Conservation (phyloP, 2,888 invertebrate species). For the Scaptomyza parva region DNA sequence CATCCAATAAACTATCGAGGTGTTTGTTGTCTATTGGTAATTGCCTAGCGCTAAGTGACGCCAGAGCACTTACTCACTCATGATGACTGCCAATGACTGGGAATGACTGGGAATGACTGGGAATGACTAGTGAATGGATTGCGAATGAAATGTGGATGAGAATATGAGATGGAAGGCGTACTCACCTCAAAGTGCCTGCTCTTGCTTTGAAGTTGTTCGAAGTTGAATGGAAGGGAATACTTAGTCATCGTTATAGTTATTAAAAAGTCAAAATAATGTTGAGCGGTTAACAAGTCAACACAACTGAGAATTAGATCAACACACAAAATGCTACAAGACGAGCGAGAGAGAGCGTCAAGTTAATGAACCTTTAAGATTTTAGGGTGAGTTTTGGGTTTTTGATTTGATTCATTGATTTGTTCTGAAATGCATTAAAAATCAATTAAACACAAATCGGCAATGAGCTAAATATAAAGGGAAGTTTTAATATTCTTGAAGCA, state of each 20-base stretch:
- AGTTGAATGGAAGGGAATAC: background rate
- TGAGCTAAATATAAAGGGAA: too few species aligned
- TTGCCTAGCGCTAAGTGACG: conserved; percentile 60
- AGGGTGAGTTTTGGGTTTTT: conserved; percentile 1
- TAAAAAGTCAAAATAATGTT: conserved; percentile 41
- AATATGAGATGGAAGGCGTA: conserved; percentile 32
- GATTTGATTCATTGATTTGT: background rate
- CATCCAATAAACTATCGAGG: conserved; percentile 39
- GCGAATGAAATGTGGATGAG: conserved; percentile 19
- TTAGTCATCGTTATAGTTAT: conserved; percentile 46
- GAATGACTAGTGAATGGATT: conserved; percentile 13
- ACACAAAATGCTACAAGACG: background rate
- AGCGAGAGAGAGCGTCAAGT: background rate
- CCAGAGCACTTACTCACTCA: conserved; percentile 14
- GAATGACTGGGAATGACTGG: conserved; percentile 27
- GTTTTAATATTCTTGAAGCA: too few species aligned
- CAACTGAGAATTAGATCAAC: conserved; percentile 6
- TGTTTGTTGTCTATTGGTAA: conserved; percentile 68
- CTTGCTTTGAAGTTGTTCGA: conserved; percentile 53
- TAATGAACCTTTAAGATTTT: conserved; percentile 29
- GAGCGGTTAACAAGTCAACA: conserved; percentile 37
- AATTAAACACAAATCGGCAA: too few species aligned
- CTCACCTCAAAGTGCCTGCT: conserved; percentile 33
- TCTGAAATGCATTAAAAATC: background rate
- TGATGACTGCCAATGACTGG: conserved; percentile 15